phyloP scores from a whole-genome alignment of 2,888 invertebrate genomes.

The Eupithecia insigniata region DNA sequence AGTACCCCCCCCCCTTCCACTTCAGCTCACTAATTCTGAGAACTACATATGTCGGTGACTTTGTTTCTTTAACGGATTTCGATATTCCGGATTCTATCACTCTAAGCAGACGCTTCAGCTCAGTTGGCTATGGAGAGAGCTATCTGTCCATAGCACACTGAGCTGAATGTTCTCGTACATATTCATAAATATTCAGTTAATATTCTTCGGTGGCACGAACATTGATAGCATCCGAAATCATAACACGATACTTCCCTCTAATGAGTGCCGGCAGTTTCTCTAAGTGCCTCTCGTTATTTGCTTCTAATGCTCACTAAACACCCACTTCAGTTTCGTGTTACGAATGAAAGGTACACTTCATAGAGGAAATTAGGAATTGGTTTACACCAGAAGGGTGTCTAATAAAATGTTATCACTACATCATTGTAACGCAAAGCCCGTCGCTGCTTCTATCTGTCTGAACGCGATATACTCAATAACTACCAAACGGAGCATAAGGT shows the following conservation, averaged over 20 bases:
- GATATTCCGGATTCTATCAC: no score
- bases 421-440: neutral
- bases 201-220: neutral
- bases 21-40: no score
- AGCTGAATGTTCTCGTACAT: neutral
- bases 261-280: neutral
- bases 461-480: no score
- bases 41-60: no score
- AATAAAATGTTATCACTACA: neutral
- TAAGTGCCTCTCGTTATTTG: conserved; percentile 3
- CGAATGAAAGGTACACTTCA: conserved; percentile 9
- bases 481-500: no score
- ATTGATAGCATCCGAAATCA: conserved; percentile 2
- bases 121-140: no score
- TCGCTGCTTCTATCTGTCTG: no score
- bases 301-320: conserved; percentile 9
- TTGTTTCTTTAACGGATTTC: no score
- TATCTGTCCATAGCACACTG: no score
- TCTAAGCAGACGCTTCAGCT: no score
- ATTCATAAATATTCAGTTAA: neutral
- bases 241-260: neutral
- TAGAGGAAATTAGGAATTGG: conserved; percentile 4
- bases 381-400: neutral
- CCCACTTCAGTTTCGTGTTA: conserved; percentile 6
- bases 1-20: no score